phyloP scores from a whole-genome alignment of 53 echinoderm and acorn worm species.

The Echinometra lucunter region DNA sequence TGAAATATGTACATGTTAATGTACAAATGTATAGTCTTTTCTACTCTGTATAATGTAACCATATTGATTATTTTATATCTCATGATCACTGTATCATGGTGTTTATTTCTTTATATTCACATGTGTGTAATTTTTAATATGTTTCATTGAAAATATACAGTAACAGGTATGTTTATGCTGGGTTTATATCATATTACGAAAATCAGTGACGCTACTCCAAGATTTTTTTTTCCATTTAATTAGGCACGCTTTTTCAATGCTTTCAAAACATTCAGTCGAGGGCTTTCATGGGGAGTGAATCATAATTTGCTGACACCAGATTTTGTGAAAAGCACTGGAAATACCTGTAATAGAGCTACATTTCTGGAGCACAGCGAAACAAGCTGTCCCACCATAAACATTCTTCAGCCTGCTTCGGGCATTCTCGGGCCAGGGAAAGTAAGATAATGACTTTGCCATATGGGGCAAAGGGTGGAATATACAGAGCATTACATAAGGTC shows the following conservation, averaged over 20 bases:
- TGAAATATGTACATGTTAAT: not conserved
- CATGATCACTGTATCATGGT: not conserved
- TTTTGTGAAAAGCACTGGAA: too few species aligned
- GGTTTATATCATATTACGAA: not conserved
- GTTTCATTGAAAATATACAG: not conserved
- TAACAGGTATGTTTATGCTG: not conserved
- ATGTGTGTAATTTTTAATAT: not conserved
- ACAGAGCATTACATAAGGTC: too few species aligned
- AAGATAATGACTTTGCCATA: too few species aligned
- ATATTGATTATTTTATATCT: not conserved
- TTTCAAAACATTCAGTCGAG: too few species aligned
- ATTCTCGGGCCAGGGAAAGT: too few species aligned
- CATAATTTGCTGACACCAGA: too few species aligned
- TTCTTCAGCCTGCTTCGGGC: too few species aligned
- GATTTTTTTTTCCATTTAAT: not conserved
- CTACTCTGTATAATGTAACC: not conserved
- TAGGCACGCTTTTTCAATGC: not conserved
- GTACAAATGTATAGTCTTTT: slow-evolving; percentile 24
- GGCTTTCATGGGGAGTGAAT: too few species aligned
- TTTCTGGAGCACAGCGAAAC: too few species aligned
- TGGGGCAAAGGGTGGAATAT: too few species aligned
- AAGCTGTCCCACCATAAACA: too few species aligned
- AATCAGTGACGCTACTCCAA: not conserved
- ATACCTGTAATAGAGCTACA: too few species aligned
- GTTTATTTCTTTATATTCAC: not conserved